Evolutionary conservation across 2,888 invertebrate genomes (phyloP).

Genomic region (Lamproptera curius): DNA sequence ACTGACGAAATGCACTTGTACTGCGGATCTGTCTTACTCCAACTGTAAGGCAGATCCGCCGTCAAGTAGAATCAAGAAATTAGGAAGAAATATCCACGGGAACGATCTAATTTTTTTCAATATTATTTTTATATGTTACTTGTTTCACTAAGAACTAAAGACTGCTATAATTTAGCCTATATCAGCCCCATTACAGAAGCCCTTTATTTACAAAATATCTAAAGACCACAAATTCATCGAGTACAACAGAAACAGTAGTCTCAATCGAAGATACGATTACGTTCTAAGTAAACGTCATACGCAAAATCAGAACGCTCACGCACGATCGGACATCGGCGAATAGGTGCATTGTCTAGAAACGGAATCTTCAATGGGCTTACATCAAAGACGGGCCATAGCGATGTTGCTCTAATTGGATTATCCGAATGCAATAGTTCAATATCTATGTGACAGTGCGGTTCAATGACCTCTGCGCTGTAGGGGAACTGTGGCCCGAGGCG

Average conservation of each 20-base stretch:
- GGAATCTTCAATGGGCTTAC: conserved; percentile 24
- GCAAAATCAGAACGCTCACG: background rate
- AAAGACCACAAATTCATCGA: background rate
- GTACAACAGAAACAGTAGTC: too few species aligned
- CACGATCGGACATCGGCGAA: background rate
- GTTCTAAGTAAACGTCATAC: too few species aligned
- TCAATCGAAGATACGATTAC: too few species aligned
- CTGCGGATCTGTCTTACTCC: too few species aligned
- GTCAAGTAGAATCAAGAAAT: too few species aligned
- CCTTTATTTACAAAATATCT: background rate
- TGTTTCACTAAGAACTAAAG: too few species aligned
- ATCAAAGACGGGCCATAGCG: conserved; percentile 47
- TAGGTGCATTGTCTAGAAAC: conserved; percentile 17
- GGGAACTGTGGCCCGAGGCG: conserved; percentile 33
- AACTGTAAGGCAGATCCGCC: too few species aligned
- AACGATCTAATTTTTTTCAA: too few species aligned
- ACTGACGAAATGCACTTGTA: too few species aligned
- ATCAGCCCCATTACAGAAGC: too few species aligned
- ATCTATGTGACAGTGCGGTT: conserved; percentile 52
- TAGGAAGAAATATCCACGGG: too few species aligned
- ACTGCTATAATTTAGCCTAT: too few species aligned
- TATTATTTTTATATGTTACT: conserved; percentile 7
- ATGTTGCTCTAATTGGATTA: conserved; percentile 62
- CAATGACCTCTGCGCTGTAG: conserved; percentile 58
- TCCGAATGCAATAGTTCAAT: conserved; percentile 59